Percentiles rank a stretch among this genome's conserved stretches.
Conservation (phyloP, 2,888 invertebrate species). For the Drosophila paranaensis region DNA sequence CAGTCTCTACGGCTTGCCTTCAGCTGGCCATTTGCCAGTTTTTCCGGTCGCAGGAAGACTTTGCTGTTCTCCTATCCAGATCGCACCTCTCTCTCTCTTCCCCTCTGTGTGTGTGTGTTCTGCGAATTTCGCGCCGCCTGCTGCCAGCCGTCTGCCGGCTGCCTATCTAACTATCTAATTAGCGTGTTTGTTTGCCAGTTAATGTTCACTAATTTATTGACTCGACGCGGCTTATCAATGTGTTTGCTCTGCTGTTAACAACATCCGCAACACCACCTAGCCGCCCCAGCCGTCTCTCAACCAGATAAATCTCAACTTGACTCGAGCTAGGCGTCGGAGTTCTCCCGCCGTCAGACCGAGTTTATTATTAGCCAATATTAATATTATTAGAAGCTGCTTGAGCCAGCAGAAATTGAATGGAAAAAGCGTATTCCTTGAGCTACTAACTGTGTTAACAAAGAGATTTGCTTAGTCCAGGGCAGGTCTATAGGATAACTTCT, state of each 20-base stretch:
- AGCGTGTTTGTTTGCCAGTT: slow-evolving; percentile 68
- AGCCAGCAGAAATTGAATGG: neutral
- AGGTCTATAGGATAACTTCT: too few species aligned
- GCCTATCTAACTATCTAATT: slow-evolving; percentile 66
- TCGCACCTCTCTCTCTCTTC: neutral
- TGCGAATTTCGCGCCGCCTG: slow-evolving; percentile 46
- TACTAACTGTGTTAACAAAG: too few species aligned
- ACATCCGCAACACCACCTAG: slow-evolving; percentile 60
- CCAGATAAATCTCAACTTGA: neutral
- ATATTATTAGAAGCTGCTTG: neutral
- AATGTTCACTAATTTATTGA: slow-evolving; percentile 64
- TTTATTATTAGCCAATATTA: neutral
- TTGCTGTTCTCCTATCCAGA: slow-evolving; percentile 18
- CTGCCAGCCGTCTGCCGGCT: slow-evolving; percentile 17
- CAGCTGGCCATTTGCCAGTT: slow-evolving; percentile 69
- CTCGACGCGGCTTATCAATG: slow-evolving; percentile 56
- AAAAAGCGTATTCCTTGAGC: too few species aligned
- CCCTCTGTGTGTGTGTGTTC: slow-evolving; percentile 21
- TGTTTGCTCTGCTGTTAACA: slow-evolving; percentile 68
- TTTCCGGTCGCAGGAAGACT: slow-evolving; percentile 68
- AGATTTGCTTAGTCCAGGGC: too few species aligned
- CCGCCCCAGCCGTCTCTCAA: neutral
- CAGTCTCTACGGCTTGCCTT: neutral
- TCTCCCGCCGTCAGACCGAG: neutral
- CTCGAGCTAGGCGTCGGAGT: slow-evolving; percentile 5